Evolutionary conservation across 2,113 vertebrate genomes (phyloP), one percentile per base, ranked within the genome.

Genomic region (Eptesicus fuscus): DNA sequence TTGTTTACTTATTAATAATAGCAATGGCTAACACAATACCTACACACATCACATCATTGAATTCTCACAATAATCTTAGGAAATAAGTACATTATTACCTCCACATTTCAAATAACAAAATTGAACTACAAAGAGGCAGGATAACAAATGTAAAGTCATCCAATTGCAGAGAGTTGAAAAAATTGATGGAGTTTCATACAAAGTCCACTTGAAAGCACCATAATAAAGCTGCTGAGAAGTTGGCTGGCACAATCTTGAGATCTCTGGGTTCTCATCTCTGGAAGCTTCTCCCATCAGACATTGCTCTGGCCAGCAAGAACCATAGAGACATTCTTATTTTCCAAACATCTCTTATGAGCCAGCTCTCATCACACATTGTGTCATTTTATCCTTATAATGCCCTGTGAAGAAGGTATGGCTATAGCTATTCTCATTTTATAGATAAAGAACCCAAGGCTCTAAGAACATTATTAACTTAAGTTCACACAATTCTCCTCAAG

Each of bases 81-180:
- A 95, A 77, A 42, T 94, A 88, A 63, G 32, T 69, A 18, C 20
- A 51, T 70, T 85, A 77, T 80, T 69, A 70, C 44, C 13, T 89
- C 67, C 8, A 30, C 79, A 56, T 92, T 90, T 92, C 76, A 88
- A 67, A 90, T 30, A 73, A 90, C 16, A 32, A 94, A 78, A 61
- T 14, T 83, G 70, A 94, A 28, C 28, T 32, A 25, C n/a, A 92
- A 78, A 92, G n/a, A 69, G 71, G 7, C 10, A 79, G 74, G 65
- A 53, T 67, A 71, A 69, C 16, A 51, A 69, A 73, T 35, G 23
- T 51, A 69, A 77, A 94, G 65, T 69, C 42, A 42, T 9, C 76
- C 35, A 44, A 2, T 42, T 70, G 17, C 23, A 76, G 49, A 51
- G 23, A 77, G 49, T 42, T 70, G 35, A 79, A 85, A 35, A 82